Conservation (phyloP, 2,113 vertebrate genomes). For the Alligator sinensis region DNA sequence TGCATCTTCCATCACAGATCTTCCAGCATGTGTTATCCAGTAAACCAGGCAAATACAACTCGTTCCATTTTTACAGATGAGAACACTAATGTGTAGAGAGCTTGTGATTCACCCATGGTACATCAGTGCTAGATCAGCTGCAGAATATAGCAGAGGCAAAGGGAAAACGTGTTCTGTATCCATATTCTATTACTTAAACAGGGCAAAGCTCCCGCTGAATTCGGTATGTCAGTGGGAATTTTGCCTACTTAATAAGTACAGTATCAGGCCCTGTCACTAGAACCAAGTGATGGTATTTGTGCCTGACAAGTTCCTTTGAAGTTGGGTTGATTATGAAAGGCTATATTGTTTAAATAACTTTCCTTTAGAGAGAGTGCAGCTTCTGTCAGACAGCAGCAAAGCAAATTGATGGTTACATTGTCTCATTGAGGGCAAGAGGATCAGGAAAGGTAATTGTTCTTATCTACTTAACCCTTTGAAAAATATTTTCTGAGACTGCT, state of each 20-base stretch:
- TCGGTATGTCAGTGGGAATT: not conserved
- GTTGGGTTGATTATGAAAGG: not conserved
- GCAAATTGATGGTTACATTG: not conserved
- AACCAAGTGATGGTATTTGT: not conserved
- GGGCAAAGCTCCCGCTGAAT: accelerated
- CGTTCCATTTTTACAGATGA: not conserved
- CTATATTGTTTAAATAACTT: not conserved
- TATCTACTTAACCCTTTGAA: not conserved
- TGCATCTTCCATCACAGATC: not conserved
- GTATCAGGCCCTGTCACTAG: not conserved
- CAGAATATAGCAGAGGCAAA: not conserved
- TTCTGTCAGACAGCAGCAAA: not conserved
- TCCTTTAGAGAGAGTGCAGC: not conserved
- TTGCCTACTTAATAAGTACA: not conserved
- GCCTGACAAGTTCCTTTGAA: not conserved
- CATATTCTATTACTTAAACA: not conserved
- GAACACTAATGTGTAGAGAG: not conserved
- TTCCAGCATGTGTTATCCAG: not conserved
- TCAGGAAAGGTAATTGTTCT: not conserved
- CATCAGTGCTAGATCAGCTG: not conserved
- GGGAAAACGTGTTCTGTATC: accelerated
- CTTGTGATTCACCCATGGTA: not conserved
- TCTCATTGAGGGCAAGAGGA: not conserved
- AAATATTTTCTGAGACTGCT: not conserved
- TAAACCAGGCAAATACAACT: not conserved